A percentile compares a stretch with the other conserved stretches of the same genome.
Conservation (phyloP, 2,113 vertebrate genomes). For the Corapipo altera region DNA sequence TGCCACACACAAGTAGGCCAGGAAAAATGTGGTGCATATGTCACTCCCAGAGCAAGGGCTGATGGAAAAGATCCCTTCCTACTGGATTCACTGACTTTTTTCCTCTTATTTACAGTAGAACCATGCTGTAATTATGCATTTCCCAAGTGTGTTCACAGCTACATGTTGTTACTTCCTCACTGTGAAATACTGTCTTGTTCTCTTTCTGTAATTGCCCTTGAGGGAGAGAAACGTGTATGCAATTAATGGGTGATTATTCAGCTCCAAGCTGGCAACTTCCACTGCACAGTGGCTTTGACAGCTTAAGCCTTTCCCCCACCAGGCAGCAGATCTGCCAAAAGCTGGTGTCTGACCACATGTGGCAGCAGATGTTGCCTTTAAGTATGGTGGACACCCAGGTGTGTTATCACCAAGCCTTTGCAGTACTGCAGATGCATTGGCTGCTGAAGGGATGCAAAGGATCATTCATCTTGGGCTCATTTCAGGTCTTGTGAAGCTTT, state of each 20-base stretch:
- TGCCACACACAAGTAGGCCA: fast-evolving
- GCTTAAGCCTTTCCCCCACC: background rate
- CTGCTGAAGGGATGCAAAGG: fast-evolving
- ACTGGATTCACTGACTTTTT: background rate
- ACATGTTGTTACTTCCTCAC: background rate
- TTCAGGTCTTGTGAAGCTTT: background rate
- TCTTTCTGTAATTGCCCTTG: background rate
- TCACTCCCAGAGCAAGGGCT: background rate
- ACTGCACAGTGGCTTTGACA: background rate
- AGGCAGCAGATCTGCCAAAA: background rate
- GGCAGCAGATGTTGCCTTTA: background rate
- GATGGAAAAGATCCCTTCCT: background rate
- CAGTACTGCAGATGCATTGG: background rate
- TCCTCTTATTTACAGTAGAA: background rate
- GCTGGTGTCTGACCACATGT: background rate
- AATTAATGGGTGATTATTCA: background rate
- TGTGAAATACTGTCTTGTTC: background rate
- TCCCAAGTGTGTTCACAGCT: background rate
- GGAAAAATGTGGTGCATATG: background rate
- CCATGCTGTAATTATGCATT: background rate
- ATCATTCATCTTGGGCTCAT: background rate
- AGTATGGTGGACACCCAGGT: fast-evolving
- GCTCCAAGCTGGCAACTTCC: background rate
- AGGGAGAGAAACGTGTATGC: background rate
- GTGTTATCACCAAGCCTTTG: fast-evolving